Evolutionary conservation across 2,797 vertebrate genomes (phyloP).

Genomic region (Darevskia nairensis): DNA sequence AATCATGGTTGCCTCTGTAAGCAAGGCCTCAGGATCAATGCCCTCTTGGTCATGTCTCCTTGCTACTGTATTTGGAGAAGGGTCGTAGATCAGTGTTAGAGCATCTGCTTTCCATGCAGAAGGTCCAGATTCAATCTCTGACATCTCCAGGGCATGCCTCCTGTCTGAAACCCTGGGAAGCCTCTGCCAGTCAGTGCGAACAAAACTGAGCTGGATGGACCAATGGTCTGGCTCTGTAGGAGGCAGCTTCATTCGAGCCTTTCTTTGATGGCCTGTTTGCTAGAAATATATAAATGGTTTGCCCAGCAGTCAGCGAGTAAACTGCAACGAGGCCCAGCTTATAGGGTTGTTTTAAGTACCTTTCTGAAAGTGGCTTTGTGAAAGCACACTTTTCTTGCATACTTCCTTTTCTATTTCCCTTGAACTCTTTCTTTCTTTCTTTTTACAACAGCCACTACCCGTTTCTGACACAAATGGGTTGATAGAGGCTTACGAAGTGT

Average conservation of each 20-base stretch:
- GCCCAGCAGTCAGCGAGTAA: neutral
- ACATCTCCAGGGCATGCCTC: too few species aligned
- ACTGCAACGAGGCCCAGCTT: neutral
- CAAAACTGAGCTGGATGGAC: too few species aligned
- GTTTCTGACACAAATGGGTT: conserved; percentile 76
- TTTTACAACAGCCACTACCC: conserved; percentile 72
- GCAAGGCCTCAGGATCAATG: too few species aligned
- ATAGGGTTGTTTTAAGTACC: neutral
- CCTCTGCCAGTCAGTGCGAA: too few species aligned
- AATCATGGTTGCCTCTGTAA: too few species aligned
- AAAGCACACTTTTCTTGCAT: too few species aligned
- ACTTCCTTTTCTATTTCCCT: neutral
- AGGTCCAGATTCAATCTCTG: too few species aligned
- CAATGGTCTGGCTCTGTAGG: too few species aligned
- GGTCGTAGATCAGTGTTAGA: too few species aligned
- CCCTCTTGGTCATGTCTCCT: too few species aligned
- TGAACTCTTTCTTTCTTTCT: conserved; percentile 20
- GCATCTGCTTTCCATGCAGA: too few species aligned
- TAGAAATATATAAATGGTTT: neutral
- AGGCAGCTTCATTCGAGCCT: neutral
- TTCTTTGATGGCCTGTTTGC: neutral
- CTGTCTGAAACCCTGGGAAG: too few species aligned
- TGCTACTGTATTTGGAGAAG: neutral
- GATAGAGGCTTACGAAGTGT: conserved; percentile 78
- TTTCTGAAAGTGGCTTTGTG: neutral